Base-by-base conservation (phyloP, 2,797 vertebrate species). In the Antennarius maculatus region DNA sequence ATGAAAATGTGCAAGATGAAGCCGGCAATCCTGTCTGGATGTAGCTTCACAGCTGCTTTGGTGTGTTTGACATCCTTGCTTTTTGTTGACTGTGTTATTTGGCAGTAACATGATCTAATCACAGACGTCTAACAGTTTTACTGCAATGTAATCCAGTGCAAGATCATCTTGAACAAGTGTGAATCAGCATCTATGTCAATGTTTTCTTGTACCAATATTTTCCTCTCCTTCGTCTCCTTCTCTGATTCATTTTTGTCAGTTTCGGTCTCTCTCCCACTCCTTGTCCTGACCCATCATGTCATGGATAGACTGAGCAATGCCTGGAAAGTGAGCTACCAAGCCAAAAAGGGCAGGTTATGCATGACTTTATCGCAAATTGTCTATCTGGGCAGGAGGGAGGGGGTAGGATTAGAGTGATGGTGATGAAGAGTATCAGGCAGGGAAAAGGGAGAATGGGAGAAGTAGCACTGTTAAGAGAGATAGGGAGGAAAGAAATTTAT, bases 311-410 rank as follows among this genome's bases (percentile, higher is more conserved):
- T 58, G 50, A 77, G 37, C 28, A 37, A 28, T 56, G 47, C 34
- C 58, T 77, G 69, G 70, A 55, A 72, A 66, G 66, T 60, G 67
- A 49, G 54, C 58, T 51, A 43, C 55, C 49, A 37, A 37, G 54
- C 55, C 58, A 47, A 73, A 71, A 48, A 16, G 34, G 41, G 29
- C 56, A 37, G 41, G 53, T 14, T 59, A 16, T 50, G 51, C 69
- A 60, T 73, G 69, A 76, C 69, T 64, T 29, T 29, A 50, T 67
- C 53, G 55, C 60, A 29, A 46, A 51, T 54, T 47, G 52, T 72
- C 37, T 42, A 18, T 62, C 61, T 64, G 46, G 57, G 34, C 7
- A 8, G 29, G 6, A 29, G 49, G 23, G 11, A 12, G 16, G 9
- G 58, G 13, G 14, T 1, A 43, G 3, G 45, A 27, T 4, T 12